These are phyloP conservation scores for Lithobates sylvaticus DNA, from an alignment of 2,797 vertebrate species.

Conservation along the genomic window DNA sequence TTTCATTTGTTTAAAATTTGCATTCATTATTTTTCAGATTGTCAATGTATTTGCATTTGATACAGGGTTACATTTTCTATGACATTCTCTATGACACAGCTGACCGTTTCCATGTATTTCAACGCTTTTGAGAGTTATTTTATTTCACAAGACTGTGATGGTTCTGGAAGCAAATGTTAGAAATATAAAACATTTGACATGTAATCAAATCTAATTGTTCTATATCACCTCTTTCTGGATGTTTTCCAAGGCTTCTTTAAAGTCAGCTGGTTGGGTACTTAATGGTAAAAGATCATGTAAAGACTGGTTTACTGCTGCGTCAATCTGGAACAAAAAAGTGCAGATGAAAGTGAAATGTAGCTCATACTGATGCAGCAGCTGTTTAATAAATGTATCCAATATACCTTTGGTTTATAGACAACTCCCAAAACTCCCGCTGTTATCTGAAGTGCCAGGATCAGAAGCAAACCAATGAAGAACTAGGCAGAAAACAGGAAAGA, in stretches of 20 bases:
- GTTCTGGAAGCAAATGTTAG: not conserved
- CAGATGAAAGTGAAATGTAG: not conserved
- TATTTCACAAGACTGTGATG: not conserved
- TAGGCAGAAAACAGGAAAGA: slow-evolving; percentile 63
- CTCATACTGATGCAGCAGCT: not conserved
- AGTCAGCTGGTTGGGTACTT: fast-evolving
- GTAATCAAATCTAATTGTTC: not conserved
- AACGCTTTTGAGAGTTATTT: not conserved
- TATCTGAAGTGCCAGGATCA: slow-evolving; percentile 86
- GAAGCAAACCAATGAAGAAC: slow-evolving; percentile 87
- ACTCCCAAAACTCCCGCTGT: slow-evolving; percentile 81
- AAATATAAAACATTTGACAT: not conserved
- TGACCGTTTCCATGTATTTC: too few relatives aligned
- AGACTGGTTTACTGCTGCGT: not conserved
- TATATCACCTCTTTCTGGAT: slow-evolving; percentile 70
- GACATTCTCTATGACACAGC: too few relatives aligned
- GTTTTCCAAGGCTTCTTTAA: slow-evolving; percentile 51
- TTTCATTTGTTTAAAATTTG: too few relatives aligned
- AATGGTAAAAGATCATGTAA: not conserved
- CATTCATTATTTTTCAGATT: too few relatives aligned
- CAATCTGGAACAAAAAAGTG: slow-evolving; percentile 66
- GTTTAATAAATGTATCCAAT: slow-evolving; percentile 31
- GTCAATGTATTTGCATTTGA: too few relatives aligned
- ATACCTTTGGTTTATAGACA: slow-evolving; percentile 74
- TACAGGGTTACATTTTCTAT: too few relatives aligned